Conservation (phyloP, 2,797 vertebrate species). For the Notoglanidium macrostoma region DNA sequence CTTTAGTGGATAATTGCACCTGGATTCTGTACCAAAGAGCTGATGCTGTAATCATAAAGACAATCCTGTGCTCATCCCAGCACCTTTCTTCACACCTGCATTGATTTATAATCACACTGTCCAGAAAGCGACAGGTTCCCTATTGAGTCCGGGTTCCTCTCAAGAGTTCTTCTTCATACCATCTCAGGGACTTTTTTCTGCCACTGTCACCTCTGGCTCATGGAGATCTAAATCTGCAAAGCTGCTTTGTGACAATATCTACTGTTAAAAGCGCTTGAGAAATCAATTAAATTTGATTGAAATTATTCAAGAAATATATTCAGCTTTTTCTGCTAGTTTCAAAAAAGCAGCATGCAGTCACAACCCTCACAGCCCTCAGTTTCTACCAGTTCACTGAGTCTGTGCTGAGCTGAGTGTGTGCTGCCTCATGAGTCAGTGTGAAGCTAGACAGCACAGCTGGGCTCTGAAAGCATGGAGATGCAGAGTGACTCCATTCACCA, state of each 20-base stretch:
- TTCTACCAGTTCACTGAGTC: not conserved
- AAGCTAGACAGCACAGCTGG: constrained; percentile 31
- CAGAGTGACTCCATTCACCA: constrained; percentile 35
- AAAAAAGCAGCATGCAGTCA: not conserved
- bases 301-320: not conserved
- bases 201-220: not conserved
- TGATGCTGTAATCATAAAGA: not conserved
- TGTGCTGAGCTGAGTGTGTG: not conserved
- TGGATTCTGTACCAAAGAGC: not conserved
- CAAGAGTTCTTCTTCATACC: not conserved
- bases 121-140: not conserved
- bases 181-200: not conserved
- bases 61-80: not conserved
- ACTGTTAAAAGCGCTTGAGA: no score
- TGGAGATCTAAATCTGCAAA: not conserved
- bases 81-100: not conserved
- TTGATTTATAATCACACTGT: not conserved
- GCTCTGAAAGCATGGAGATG: constrained; percentile 33
- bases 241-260: no score
- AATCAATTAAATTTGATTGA: not conserved
- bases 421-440: constrained; percentile 24
- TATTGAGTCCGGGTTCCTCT: no score
- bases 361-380: not conserved
- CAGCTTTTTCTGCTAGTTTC: not conserved
- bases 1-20: not conserved